phyloP scores from a whole-genome alignment of 2,888 invertebrate genomes.

The Willowsia nigromaculata region DNA sequence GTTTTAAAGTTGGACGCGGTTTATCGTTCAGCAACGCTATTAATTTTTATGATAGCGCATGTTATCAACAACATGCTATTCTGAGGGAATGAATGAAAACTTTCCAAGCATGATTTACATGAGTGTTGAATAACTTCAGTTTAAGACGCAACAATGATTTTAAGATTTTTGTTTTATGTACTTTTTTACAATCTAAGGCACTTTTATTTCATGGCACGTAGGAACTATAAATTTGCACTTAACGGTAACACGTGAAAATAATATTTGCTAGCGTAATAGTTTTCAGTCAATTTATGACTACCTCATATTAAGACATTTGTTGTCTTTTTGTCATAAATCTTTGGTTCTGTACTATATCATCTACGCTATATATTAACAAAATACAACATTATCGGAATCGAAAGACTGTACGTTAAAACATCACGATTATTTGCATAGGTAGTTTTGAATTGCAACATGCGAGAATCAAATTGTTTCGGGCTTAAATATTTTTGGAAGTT shows the following conservation, averaged over 20 bases:
- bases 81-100: too few relatives aligned
- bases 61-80: too few relatives aligned
- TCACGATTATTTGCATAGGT: not conserved
- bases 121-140: too few relatives aligned
- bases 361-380: too few relatives aligned
- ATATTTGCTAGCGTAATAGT: not conserved
- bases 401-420: not conserved
- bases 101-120: too few relatives aligned
- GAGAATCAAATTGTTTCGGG: too few relatives aligned
- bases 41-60: too few relatives aligned
- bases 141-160: not conserved
- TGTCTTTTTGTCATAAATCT: not conserved
- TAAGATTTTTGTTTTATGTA: not conserved
- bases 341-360: too few relatives aligned
- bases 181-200: not conserved
- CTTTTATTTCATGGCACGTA: constrained; percentile 36
- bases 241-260: not conserved
- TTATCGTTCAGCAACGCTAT: too few relatives aligned
- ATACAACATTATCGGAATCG: not conserved
- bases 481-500: too few relatives aligned
- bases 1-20: too few relatives aligned
- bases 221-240: constrained; percentile 41
- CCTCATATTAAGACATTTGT: not conserved
- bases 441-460: too few relatives aligned
- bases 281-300: not conserved